Conservation (phyloP, 2,797 vertebrate species). For the Coracias cyanogaster region DNA sequence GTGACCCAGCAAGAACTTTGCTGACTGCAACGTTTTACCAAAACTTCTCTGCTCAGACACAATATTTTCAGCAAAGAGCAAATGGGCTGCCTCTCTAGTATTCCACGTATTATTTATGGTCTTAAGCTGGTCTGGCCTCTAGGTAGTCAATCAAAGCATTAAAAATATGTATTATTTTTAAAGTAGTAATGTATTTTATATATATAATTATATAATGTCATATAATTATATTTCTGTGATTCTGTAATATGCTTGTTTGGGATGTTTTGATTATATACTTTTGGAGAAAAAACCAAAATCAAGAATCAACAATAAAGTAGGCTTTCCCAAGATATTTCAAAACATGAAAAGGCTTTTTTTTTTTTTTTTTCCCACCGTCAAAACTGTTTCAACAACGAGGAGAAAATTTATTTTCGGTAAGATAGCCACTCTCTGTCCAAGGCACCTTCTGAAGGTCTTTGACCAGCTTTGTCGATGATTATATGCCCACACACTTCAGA, state of each 20-base stretch:
- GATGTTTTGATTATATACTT: neutral
- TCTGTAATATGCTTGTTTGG: neutral
- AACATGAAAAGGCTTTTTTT: neutral
- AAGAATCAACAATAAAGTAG: neutral
- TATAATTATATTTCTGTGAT: neutral
- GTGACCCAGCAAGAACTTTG: neutral
- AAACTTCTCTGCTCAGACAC: neutral
- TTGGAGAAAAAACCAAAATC: neutral
- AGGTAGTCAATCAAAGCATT: neutral
- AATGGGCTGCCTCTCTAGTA: neutral
- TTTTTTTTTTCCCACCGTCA: neutral
- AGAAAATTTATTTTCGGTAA: neutral
- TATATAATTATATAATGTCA: neutral
- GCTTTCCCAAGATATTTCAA: neutral
- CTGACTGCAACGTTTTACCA: neutral
- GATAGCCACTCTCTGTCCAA: neutral
- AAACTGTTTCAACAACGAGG: neutral
- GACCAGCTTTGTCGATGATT: neutral
- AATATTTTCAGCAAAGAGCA: neutral
- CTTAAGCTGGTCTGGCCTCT: neutral
- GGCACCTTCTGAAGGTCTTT: neutral
- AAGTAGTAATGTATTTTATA: neutral
- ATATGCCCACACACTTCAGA: neutral
- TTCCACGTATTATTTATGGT: rapidly evolving
- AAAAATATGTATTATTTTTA: neutral